Evolutionary conservation across 2,113 vertebrate species (phyloP), one percentile per base, ranked within the genome.

Genomic region (Vulpes lagopus): DNA sequence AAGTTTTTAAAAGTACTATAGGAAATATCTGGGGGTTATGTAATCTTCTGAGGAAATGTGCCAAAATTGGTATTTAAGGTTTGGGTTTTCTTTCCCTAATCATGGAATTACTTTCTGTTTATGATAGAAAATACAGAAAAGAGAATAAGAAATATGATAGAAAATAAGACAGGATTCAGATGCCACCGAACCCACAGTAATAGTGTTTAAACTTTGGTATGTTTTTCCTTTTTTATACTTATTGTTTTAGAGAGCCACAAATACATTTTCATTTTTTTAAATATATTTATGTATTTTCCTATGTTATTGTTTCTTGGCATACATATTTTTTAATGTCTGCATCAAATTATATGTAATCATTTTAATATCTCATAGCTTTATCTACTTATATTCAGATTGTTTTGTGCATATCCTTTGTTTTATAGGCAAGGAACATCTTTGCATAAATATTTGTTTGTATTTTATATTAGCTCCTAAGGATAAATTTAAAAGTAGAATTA

Each of bases 401-500:
- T 95, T 88, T 16, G 4, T 87, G 30, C 6, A 57, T 59, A 53
- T 25, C 10, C 14, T 81, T 87, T 92, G 17, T 88, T 93, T 80
- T 90, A 80, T 51, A 91, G 43, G 12, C 9, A 93, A 53, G 6
- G 10, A 84, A n/a, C 3, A 32, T 80, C 53, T 94, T 89, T 74
- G 16, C 27, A 97, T 80, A 96, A 89, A 89, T 81, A 79, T 85
- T 80, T 23, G n/a, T 73, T 91, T 91, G 2, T 69, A 64, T 88
- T 87, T 93, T 78, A 60, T 85, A 38, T 85, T 89, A 84, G 2
- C 38, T 81, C 8, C 11, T 84, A 76, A 67, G 6, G n/a, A 88
- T 73, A 91, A 79, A 94, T 85, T 89, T 85, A 89, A 91, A 96
- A 89, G 38, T 89, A 84, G 23, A 91, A 89, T 74, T 91, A 35